phyloP scores from a whole-genome alignment of 37 sponge, comb jelly and placozoan genomes.

The Chondrosia reniformis region DNA sequence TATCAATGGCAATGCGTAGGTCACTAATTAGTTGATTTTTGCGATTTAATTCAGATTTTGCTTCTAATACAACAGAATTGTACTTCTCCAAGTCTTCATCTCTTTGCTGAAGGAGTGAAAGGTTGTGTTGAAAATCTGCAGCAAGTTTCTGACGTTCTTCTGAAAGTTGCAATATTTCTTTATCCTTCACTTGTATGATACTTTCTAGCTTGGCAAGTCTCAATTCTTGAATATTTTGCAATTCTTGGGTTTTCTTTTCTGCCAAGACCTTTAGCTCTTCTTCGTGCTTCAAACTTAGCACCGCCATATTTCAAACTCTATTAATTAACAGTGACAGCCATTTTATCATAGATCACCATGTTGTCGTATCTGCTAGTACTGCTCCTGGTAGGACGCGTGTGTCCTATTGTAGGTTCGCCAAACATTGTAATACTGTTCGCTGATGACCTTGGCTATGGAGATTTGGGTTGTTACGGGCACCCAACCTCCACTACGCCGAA shows the following conservation, averaged over 20 bases:
- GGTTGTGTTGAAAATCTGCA: neutral
- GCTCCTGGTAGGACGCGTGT: no score
- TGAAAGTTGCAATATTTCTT: neutral
- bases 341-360: no score
- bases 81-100: neutral
- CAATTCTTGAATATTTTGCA: conserved; percentile 11
- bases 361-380: no score
- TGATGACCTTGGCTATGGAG: conserved; percentile 72
- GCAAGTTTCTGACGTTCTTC: neutral
- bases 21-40: neutral
- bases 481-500: conserved; percentile 52
- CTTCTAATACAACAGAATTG: neutral
- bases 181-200: neutral
- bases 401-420: no score
- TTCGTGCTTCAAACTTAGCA: neutral
- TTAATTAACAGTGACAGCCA: no score
- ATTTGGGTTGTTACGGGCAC: conserved; percentile 52
- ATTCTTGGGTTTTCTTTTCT: conserved; percentile 5
- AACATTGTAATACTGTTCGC: conserved; percentile 79
- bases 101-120: neutral
- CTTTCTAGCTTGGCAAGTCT: neutral
- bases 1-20: neutral
- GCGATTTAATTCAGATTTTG: neutral
- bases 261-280: neutral
- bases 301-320: neutral